phyloP scores from a whole-genome alignment of 1,140 invertebrate genomes.

The Zaprionus tsacasi region DNA sequence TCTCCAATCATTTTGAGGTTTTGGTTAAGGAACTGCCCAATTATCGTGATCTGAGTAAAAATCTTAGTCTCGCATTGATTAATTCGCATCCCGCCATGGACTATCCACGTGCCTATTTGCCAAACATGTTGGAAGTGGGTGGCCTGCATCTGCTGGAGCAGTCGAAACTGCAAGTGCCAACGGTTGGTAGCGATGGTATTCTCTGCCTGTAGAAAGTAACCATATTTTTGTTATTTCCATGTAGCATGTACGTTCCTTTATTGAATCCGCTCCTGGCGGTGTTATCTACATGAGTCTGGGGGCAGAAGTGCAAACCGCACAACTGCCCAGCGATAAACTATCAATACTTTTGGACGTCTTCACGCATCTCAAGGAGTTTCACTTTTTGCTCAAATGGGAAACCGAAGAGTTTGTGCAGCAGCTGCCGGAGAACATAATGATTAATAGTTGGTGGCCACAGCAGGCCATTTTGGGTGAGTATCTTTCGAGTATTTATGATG shows the following conservation, averaged over 20 bases:
- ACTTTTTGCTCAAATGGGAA: conserved; percentile 89
- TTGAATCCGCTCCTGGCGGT: conserved; percentile 86
- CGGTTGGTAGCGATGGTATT: conserved; percentile 33
- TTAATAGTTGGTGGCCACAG: conserved; percentile 89
- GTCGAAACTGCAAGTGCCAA: conserved; percentile 46
- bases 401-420: conserved; percentile 84
- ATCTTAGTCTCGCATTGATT: conserved; percentile 86
- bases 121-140: conserved; percentile 87
- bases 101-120: conserved; percentile 86
- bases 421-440: conserved; percentile 86
- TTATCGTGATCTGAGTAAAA: conserved; percentile 85
- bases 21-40: conserved; percentile 77
- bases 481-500: background rate
- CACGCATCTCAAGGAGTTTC: conserved; percentile 85
- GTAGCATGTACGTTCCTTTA: conserved; percentile 84
- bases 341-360: conserved; percentile 85
- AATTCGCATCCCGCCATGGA: conserved; percentile 88
- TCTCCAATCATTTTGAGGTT: conserved; percentile 73
- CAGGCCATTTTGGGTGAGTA: conserved; percentile 86
- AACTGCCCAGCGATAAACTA: conserved; percentile 85
- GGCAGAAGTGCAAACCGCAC: conserved; percentile 86
- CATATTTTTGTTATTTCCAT: background rate
- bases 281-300: conserved; percentile 88
- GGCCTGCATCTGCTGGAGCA: conserved; percentile 83
- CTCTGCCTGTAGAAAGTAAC: too few species aligned